These are phyloP conservation scores for Microcebus murinus DNA, from an alignment of 2,113 vertebrate species.

Conservation along the genomic window DNA sequence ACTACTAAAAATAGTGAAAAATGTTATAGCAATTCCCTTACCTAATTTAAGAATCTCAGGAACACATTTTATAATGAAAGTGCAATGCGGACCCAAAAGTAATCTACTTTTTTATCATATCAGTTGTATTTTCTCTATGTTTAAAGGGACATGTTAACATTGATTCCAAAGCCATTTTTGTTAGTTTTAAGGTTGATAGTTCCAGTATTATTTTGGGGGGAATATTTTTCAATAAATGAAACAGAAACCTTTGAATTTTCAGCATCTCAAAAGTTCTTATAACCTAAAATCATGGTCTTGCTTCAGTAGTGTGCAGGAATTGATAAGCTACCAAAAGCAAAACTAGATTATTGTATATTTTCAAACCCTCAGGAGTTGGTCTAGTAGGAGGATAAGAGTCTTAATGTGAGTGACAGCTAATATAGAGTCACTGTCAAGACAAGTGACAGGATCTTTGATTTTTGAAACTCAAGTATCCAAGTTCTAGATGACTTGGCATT, in stretches of 20 bases:
- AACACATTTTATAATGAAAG: background rate
- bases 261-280: background rate
- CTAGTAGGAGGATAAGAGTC: background rate
- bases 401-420: background rate
- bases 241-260: background rate
- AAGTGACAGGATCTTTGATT: slow-evolving; percentile 12
- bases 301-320: background rate
- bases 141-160: background rate
- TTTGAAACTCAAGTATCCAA: slow-evolving; percentile 4
- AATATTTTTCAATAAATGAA: background rate
- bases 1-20: background rate
- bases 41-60: background rate
- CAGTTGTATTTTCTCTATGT: background rate
- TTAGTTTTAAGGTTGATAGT: background rate
- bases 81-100: background rate
- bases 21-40: background rate
- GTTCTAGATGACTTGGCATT: background rate
- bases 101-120: background rate
- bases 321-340: background rate
- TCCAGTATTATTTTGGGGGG: background rate
- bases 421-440: background rate
- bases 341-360: background rate
- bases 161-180: background rate
- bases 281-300: background rate
- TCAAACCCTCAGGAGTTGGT: background rate